Percentiles rank a stretch among this genome's conserved stretches.
phyloP scores from a whole-genome alignment of 2,888 invertebrate species.

The Agrochola circellaris region DNA sequence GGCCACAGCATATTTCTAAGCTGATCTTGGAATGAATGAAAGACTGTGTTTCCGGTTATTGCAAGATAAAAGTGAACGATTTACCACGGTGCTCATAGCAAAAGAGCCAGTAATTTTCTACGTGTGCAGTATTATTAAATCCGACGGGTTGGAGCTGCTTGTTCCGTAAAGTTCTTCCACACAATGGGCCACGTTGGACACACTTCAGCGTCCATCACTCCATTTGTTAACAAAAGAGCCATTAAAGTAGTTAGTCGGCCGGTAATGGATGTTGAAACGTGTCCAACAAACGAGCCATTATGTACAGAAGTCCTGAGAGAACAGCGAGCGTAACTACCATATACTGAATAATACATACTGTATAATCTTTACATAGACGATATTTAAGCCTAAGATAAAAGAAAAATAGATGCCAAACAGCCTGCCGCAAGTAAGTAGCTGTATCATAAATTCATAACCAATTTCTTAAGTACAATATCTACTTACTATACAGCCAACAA shows the following conservation, averaged over 20 bases:
- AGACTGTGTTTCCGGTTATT: slow-evolving; percentile 49
- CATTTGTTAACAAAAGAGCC: slow-evolving; percentile 63
- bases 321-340: slow-evolving; percentile 15
- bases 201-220: slow-evolving; percentile 63
- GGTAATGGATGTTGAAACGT: slow-evolving; percentile 63
- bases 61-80: slow-evolving; percentile 43
- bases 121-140: slow-evolving; percentile 60
- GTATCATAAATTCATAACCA: slow-evolving; percentile 57
- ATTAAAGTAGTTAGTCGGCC: slow-evolving; percentile 64
- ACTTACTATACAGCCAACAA: slow-evolving; percentile 19
- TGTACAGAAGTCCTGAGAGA: slow-evolving; percentile 48
- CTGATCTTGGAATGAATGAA: slow-evolving; percentile 42
- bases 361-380: slow-evolving; percentile 17
- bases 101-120: slow-evolving; percentile 43
- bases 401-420: slow-evolving; percentile 22
- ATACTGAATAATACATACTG: slow-evolving; percentile 41
- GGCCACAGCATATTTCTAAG: slow-evolving; percentile 37
- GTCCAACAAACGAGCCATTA: slow-evolving; percentile 60
- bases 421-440: slow-evolving; percentile 2
- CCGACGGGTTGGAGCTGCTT: slow-evolving; percentile 41
- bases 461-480: slow-evolving; percentile 50
- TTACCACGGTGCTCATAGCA: slow-evolving; percentile 38
- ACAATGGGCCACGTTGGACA: slow-evolving; percentile 62
- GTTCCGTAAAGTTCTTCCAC: slow-evolving; percentile 48
- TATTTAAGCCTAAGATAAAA: slow-evolving; percentile 25